A percentile compares a stretch with the other conserved stretches of the same genome.
Conservation (phyloP, 1,140 invertebrate species). For the Diorhabda carinulata region DNA sequence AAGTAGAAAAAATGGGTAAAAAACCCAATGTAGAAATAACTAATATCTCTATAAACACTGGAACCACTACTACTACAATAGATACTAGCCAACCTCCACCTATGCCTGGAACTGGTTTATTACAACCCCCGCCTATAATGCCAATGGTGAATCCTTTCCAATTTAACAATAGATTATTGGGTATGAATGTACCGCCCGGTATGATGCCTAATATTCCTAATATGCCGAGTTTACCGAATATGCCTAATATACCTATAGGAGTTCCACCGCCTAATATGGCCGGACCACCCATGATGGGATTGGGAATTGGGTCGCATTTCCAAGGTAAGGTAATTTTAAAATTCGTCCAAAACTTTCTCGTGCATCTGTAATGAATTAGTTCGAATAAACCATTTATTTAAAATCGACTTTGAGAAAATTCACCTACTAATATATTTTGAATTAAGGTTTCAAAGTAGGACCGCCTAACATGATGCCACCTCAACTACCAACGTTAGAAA, state of each 20-base stretch:
- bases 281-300: slow-evolving; percentile 48
- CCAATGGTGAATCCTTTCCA: slow-evolving; percentile 52
- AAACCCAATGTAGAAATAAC: slow-evolving; percentile 13
- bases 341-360: neutral
- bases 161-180: slow-evolving; percentile 44
- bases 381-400: neutral
- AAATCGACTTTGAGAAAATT: too few species aligned
- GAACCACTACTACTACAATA: slow-evolving; percentile 41
- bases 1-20: slow-evolving; percentile 41
- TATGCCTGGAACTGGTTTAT: slow-evolving; percentile 51
- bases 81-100: slow-evolving; percentile 65
- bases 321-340: slow-evolving; percentile 23
- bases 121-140: slow-evolving; percentile 54
- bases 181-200: slow-evolving; percentile 51
- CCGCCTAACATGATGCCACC: slow-evolving; percentile 54
- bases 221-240: slow-evolving; percentile 41
- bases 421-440: too few species aligned
- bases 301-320: slow-evolving; percentile 47
- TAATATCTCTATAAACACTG: slow-evolving; percentile 27
- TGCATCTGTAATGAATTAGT: neutral
- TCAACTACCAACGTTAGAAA: slow-evolving; percentile 11
- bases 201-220: slow-evolving; percentile 53
- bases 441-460: slow-evolving; percentile 3
- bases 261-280: slow-evolving; percentile 64
- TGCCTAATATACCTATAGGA: slow-evolving; percentile 57